A percentile compares a stretch with the other conserved stretches of the same genome.
Conservation (phyloP, 1,140 invertebrate genomes). For the Epicauta chinensis region DNA sequence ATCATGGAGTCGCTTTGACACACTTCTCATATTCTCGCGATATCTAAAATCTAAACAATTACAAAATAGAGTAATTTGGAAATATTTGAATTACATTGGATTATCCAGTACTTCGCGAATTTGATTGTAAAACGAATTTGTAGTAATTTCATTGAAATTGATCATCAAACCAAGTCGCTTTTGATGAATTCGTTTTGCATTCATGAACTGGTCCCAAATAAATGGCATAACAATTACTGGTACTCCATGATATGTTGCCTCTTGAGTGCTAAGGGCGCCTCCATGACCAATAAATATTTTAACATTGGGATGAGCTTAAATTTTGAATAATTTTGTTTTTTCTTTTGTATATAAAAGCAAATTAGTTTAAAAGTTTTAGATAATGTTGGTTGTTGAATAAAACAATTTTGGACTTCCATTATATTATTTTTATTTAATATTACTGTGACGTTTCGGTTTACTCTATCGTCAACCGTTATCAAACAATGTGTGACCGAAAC, state of each 20-base stretch:
- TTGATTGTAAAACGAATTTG: slow-evolving; percentile 14
- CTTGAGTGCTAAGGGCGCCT: slow-evolving; percentile 44
- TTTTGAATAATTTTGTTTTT: background rate
- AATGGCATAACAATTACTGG: slow-evolving; percentile 48
- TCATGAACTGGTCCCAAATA: slow-evolving; percentile 41
- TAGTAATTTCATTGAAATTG: slow-evolving; percentile 23
- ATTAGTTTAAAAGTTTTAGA: too few species aligned
- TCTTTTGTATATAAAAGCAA: too few species aligned
- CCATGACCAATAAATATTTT: slow-evolving; percentile 42
- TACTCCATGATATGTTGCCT: slow-evolving; percentile 45
- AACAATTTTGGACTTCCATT: too few species aligned
- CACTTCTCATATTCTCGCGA: too few species aligned
- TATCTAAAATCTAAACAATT: too few species aligned
- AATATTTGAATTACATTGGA: slow-evolving; percentile 30
- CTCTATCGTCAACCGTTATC: too few species aligned
- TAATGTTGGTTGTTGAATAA: too few species aligned
- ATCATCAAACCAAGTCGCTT: slow-evolving; percentile 17
- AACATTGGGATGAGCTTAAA: slow-evolving; percentile 27
- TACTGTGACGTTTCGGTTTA: too few species aligned
- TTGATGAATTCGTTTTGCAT: slow-evolving; percentile 16
- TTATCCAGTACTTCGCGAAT: slow-evolving; percentile 25
- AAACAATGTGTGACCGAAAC: too few species aligned
- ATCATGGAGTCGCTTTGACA: slow-evolving; percentile 34
- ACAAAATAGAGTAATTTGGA: too few species aligned
- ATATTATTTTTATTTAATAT: too few species aligned